Base-by-base conservation (phyloP, 1,140 invertebrate genomes). In the Galleria mellonella region DNA sequence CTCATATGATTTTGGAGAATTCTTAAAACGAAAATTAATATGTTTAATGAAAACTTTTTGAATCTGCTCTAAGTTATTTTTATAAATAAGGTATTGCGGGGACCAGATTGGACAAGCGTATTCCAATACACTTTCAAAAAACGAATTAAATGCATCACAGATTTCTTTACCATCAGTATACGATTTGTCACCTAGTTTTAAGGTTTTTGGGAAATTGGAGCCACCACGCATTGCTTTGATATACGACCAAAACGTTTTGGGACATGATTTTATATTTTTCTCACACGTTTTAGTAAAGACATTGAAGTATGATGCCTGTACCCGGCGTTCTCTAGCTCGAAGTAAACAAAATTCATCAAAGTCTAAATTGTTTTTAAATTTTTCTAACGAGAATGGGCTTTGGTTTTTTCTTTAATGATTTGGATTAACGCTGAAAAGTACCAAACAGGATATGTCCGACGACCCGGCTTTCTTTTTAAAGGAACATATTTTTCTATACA, bases 351-450 rank as follows among this genome's bases (percentile, higher is more conserved):
- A n/a, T n/a, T n/a, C n/a, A n/a, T n/a, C n/a, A n/a, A n/a, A n/a
- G n/a, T n/a, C n/a, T n/a, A n/a, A n/a, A n/a, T n/a, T n/a, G n/a
- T n/a, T n/a, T n/a, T n/a, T n/a, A n/a, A n/a, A n/a, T n/a, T 31
- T 31, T 30, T 41, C 28, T 7, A n/a, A 10, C 39, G 39, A 9
- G 27, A 5, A 9, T 41, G 39, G 9, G 39, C 39, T 31, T 41
- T 41, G 8, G 39, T 14, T 9, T 41, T 41, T 10, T 41, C 39
- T 9, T 41, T 41, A 10, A 41, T 31, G 12, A 29, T 41, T 30
- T 14, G 30, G 12, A 31, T 41, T 1, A 41, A 12, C 0, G 39
- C 27, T 4, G 28, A 3, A 2, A 11, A 13, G 29, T 41, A 41
- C 39, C 29, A 31, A 2, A 11, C 31, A 13, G 39, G 39, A 31